Base-by-base conservation (phyloP, 2,888 invertebrate genomes). In the Eudasyphora cyanicolor region DNA sequence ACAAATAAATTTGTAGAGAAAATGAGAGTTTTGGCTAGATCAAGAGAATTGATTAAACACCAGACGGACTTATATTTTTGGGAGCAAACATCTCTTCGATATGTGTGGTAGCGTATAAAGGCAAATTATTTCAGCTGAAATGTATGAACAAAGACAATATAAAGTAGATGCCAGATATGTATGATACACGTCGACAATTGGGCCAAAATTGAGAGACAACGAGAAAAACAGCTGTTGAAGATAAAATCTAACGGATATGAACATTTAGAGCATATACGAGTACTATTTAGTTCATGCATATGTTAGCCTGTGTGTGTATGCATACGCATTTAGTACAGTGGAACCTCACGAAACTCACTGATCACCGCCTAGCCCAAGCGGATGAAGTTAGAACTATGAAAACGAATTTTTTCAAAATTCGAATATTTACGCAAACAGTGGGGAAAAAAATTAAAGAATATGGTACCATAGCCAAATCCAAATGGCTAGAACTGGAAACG, bases 231-330 rank as follows among this genome's bases (percentile, higher is more conserved):
- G 67, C 67, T 67, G 67, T 42, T 67, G 7, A 38, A 10, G 67
- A 67, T 67, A 67, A 42, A 24, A 67, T 67, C 42, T 67, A 67
- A 67, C 67, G 67, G 67, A 67, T 67, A 67, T 45, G 42, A 42
- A 67, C 67, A 67, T 67, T 67, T 24, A 67, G 12, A 57, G 27
- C 12, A 27, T 45, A 45, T 45, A 38, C n/a, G n/a, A n/a, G n/a
- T n/a, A n/a, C n/a, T n/a, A n/a, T n/a, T n/a, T n/a, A n/a, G n/a
- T n/a, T n/a, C n/a, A n/a, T 38, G 14, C 38, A 38, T 38, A 38
- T 8, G 38, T 38, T 12, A 12, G 38, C 14, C 8, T 38, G 14
- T 3, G 14, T 14, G 38, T 38, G 6, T 45, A n/a, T n/a, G 45
- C n/a, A n/a, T 45, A n/a, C 45, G 14, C 14, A 27, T 60, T n/a